Evolutionary conservation across 2,113 vertebrate genomes (phyloP), one percentile per base, ranked within the genome.

Genomic region (Smithornis capensis): DNA sequence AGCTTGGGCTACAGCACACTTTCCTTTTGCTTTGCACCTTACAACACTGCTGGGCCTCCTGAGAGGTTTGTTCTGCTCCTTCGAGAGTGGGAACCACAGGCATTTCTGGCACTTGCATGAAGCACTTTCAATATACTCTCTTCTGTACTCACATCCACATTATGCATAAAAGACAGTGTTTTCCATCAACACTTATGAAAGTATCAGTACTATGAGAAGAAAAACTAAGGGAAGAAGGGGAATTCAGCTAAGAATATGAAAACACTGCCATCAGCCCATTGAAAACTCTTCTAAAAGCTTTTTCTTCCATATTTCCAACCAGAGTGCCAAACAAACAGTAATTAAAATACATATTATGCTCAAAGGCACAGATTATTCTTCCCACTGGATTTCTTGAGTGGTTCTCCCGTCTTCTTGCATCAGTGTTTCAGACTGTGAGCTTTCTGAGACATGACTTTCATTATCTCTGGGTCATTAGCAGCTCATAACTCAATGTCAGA

Each of bases 381-480:
- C 94, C 94, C 88, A 25, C 68, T 96, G 95, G 94, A 93, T 90
- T 97, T 96, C 90, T 95, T 90, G 90, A 95, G 90, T 87, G 86
- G 92, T 95, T 89, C 52, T 81, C 73, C 93, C 94, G 92, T 93
- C 94, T 90, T 91, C 69, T 81, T 94, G 62, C 92, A 94, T 97
- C 92, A 96, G 49, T 78, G 88, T 92, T 95, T 94, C 89, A 88
- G 68, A 74, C 83, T 84, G 47, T 81, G 92, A 95, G 93, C 56
- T 94, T 85, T 95, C 73, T 42, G 88, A 93, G 82, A 96, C 94
- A 96, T 88, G 92, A 97, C 90, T 95, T 93, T 90, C 85, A 95
- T 95, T 96, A 94, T 96, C 95, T 96, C 90, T 90, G 93, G 93
- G 92, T 96, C 96, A 95, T 96, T 96, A 96, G 80, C 93, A 96